Conservation (phyloP, 2,888 invertebrate species). For the Aphelenchoides bicaudatus region DNA sequence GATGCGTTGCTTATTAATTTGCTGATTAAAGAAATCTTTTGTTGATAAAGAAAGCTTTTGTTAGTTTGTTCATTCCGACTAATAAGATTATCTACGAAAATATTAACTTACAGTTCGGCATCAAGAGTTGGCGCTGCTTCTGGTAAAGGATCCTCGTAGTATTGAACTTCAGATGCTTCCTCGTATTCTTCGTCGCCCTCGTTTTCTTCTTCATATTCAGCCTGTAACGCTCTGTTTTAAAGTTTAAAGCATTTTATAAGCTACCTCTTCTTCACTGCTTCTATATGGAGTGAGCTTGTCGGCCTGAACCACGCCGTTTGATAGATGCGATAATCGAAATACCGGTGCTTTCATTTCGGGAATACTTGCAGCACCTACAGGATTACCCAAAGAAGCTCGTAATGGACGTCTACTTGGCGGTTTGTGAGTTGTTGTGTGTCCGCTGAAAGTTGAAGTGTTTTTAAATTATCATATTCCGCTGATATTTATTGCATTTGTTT, state of each 20-base stretch:
- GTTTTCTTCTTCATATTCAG: not conserved
- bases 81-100: not conserved
- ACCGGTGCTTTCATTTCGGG: not conserved
- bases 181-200: not conserved
- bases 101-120: constrained; percentile 9
- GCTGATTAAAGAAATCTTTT: too few species aligned
- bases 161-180: not conserved
- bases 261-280: constrained; percentile 11
- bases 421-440: too few species aligned
- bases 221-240: not conserved
- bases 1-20: too few species aligned
- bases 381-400: not conserved
- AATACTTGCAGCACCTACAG: not conserved
- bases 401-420: not conserved
- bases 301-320: not conserved
- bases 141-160: constrained; percentile 5
- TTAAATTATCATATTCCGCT: too few species aligned
- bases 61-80: too few species aligned
- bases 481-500: too few species aligned
- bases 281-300: not conserved
- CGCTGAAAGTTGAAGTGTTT: too few species aligned
- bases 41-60: too few species aligned
- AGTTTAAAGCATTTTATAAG: not conserved
- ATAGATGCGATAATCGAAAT: not conserved
- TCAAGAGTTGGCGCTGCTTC: not conserved